Base-by-base conservation (phyloP, 2,113 vertebrate species). In the Saccopteryx bilineata region DNA sequence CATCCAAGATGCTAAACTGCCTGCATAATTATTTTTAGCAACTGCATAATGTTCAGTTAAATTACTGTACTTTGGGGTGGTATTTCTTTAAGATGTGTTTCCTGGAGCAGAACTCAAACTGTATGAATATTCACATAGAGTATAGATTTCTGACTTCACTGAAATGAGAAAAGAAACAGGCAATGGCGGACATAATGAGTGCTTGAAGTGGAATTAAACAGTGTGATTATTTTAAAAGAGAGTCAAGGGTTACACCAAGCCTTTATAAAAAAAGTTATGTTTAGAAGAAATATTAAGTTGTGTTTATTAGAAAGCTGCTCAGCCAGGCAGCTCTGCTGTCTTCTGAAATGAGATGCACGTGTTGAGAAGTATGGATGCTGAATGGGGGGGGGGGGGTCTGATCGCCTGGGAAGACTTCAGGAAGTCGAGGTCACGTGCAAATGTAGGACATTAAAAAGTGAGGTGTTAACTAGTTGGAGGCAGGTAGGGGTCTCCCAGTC, bases 21-120 rank as follows among this genome's bases (percentile, higher is more conserved):
- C 54, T 31, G 2, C 3, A 19, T 84, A 84, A 66, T 91, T 81
- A 85, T 31, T 60, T 60, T 94, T 63, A 96, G 68, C 89, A 96
- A 58, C 61, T 82, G 46, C 14, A 63, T 33, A 46, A 61, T 78
- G 11, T 65, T 90, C 31, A 66, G n/a, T 90, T 79, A 87, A 83
- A 90, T 80, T 56, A 33, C 58, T 66, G 58, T 71, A 5, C 52
- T 87, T 92, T 75, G 52, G 39, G 10, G n/a, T 21, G 3, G 9
- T 81, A 19, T 12, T 81, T 48, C 50, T 82, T 50, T 78, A 61
- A 91, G 58, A 84, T 91, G 2, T 13, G 46, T 83, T 90, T 95
- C 75, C 74, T 93, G 19, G 4, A 24, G 31, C 84, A 87, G 54
- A 89, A 90, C 69, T 94, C 74, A 83, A n/a, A 93, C 17, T 33